Percentiles rank a stretch among this genome's conserved stretches.
Conservation (phyloP, 2,888 invertebrate genomes). For the Microctonus aethiopoides region DNA sequence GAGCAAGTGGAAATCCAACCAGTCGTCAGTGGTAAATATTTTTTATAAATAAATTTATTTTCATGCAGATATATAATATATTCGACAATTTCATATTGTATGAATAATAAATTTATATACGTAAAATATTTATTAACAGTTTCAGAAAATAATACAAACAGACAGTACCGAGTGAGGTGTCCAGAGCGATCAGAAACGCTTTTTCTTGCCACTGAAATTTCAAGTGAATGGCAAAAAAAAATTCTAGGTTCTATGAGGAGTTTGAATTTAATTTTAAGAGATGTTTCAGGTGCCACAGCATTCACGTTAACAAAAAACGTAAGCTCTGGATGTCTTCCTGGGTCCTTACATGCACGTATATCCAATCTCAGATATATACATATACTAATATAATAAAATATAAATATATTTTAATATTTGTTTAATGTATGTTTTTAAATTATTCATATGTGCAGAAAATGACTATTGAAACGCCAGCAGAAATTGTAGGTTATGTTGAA, state of each 20-base stretch:
- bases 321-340: slow-evolving; percentile 51
- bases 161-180: slow-evolving; percentile 78
- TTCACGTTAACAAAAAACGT: slow-evolving; percentile 72
- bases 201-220: slow-evolving; percentile 79
- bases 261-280: slow-evolving; percentile 83
- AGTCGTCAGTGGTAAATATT: slow-evolving; percentile 72
- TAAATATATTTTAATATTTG: not conserved
- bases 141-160: slow-evolving; percentile 52
- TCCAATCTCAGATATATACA: not conserved
- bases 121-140: not conserved
- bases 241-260: slow-evolving; percentile 80
- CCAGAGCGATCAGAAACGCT: slow-evolving; percentile 77
- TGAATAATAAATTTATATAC: not conserved
- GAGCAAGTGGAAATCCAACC: slow-evolving; percentile 81
- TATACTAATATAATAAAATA: not conserved
- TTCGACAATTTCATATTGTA: too few relatives aligned
- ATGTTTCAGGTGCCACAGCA: slow-evolving; percentile 86
- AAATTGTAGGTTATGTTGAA: slow-evolving; percentile 74
- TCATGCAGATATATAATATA: not conserved
- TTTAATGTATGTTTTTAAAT: not conserved
- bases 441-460: slow-evolving; percentile 49
- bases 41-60: slow-evolving; percentile 70
- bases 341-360: slow-evolving; percentile 52
- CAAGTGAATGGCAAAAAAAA: slow-evolving; percentile 73
- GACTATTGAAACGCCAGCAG: slow-evolving; percentile 65